Percentiles rank a stretch among this genome's conserved stretches.
These are phyloP conservation scores for Anisognathus igniventris DNA, from an alignment of 2,797 vertebrate genomes.

Conservation along the genomic window DNA sequence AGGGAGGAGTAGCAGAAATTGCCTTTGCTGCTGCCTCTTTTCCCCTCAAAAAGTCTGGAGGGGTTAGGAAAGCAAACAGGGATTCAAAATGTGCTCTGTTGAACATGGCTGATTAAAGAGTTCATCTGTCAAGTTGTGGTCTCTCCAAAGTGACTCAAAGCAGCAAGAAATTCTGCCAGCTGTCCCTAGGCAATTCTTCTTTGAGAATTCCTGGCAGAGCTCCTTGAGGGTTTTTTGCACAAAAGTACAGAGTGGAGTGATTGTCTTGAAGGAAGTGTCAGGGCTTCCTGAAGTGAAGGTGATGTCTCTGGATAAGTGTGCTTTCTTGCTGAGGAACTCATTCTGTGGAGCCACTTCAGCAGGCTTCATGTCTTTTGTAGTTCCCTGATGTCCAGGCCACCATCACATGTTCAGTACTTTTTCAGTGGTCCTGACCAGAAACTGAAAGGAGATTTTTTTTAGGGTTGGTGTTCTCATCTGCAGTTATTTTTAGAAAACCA, in stretches of 20 bases:
- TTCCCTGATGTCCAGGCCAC: fast-evolving
- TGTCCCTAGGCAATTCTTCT: neutral
- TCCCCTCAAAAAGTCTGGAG: neutral
- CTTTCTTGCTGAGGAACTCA: neutral
- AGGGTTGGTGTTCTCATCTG: neutral
- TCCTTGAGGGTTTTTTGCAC: neutral
- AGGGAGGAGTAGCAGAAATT: neutral
- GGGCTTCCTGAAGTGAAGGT: neutral
- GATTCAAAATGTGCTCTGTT: neutral
- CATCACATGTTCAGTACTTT: neutral
- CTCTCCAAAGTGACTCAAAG: neutral
- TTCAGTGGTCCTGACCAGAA: neutral
- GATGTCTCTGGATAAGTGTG: neutral
- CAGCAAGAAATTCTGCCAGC: neutral
- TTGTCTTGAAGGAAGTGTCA: neutral
- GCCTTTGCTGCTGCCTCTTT: neutral
- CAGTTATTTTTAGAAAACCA: neutral
- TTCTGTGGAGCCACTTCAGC: neutral
- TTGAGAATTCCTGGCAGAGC: neutral
- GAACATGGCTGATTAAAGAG: neutral
- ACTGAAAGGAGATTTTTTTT: neutral
- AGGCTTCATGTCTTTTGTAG: neutral
- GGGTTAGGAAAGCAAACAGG: neutral
- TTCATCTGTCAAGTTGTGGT: fast-evolving
- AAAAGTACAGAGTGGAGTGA: neutral